Conservation (phyloP, 2,113 vertebrate genomes). For the Grus americana region DNA sequence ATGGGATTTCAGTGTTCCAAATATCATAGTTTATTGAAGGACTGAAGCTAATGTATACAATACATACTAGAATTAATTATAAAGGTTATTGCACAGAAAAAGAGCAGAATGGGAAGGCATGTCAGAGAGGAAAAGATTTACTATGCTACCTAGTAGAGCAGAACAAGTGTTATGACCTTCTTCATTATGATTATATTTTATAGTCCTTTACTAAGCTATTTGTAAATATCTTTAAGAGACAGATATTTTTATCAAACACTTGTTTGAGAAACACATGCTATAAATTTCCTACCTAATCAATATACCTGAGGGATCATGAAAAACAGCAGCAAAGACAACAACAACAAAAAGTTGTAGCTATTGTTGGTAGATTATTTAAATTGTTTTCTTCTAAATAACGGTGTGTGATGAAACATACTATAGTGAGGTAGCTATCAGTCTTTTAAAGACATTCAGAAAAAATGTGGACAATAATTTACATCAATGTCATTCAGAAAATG, state of each 20-base stretch:
- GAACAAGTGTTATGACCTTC: not conserved
- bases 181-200: not conserved
- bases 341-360: not conserved
- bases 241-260: not conserved
- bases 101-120: not conserved
- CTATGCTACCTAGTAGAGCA: not conserved
- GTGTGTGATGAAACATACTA: not conserved
- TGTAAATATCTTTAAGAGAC: not conserved
- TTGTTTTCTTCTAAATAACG: not conserved
- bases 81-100: not conserved
- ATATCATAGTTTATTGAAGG: not conserved
- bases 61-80: not conserved
- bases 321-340: conserved; percentile 7
- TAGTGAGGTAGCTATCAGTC: not conserved
- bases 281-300: conserved; percentile 46
- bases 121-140: not conserved
- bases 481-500: not conserved
- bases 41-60: not conserved
- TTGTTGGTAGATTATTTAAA: not conserved
- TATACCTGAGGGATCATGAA: not conserved
- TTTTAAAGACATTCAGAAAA: conserved; percentile 30
- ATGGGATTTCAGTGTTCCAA: not conserved
- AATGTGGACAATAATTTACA: not conserved
- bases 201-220: not conserved
- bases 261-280: conserved; percentile 8